These are phyloP conservation scores for Drosophila willistoni DNA, from an alignment of 1,140 invertebrate genomes.

Conservation along the genomic window DNA sequence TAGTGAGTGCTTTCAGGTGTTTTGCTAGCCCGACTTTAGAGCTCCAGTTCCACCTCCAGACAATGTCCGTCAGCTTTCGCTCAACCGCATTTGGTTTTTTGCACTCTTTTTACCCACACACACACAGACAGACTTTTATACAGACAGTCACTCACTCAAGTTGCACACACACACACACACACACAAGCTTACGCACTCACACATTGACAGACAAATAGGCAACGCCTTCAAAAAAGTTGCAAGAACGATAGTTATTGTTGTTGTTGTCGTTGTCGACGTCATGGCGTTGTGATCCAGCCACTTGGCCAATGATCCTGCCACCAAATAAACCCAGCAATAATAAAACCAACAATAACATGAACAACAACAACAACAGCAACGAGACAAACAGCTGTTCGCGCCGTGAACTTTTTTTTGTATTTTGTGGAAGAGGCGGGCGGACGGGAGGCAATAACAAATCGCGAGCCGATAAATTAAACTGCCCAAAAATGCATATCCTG, in stretches of 20 bases:
- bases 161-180: conserved; percentile 27
- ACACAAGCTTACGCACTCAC: conserved; percentile 30
- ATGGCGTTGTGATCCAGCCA: conserved; percentile 61
- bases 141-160: conserved; percentile 32
- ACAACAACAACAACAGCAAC: conserved; percentile 29
- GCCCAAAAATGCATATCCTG: conserved; percentile 25
- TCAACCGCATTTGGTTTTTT: conserved; percentile 29
- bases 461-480: conserved; percentile 60
- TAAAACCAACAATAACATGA: conserved; percentile 33
- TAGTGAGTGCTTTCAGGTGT: conserved; percentile 54
- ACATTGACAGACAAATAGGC: conserved; percentile 49
- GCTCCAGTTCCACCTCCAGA: conserved; percentile 18
- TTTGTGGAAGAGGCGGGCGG: too few species aligned
- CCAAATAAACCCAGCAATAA: conserved; percentile 27
- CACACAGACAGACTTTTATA: conserved; percentile 5
- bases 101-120: conserved; percentile 58
- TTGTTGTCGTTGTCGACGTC: conserved; percentile 20
- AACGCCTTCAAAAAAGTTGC: conserved; percentile 69
- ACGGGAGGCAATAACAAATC: conserved; percentile 57
- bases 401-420: neutral
- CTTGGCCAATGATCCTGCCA: conserved; percentile 74
- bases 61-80: conserved; percentile 6
- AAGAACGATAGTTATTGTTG: conserved; percentile 13
- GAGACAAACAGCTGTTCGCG: conserved; percentile 62
- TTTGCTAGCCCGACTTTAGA: neutral